phyloP scores from a whole-genome alignment of 2,797 vertebrate genomes.

The Oreochromis mossambicus region DNA sequence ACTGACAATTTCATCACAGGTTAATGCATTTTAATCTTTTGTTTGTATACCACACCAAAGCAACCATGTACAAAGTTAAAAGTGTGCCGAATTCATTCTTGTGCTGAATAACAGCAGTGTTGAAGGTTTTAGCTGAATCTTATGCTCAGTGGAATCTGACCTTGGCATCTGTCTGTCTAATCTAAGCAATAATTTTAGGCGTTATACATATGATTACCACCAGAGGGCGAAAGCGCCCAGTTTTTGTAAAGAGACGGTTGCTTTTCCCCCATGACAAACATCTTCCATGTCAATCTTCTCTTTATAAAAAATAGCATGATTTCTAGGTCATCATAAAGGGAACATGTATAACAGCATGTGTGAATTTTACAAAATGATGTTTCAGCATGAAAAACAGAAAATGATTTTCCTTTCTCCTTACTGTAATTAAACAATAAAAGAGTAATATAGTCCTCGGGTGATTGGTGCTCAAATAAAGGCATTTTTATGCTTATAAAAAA shows the following conservation, averaged over 20 bases:
- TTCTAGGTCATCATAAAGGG: not conserved
- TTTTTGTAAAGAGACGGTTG: not conserved
- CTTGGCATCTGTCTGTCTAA: not conserved
- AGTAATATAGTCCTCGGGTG: not conserved
- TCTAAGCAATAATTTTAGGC: not conserved
- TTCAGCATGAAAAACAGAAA: not conserved
- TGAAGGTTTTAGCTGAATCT: conserved; percentile 52
- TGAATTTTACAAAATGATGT: not conserved
- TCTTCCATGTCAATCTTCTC: not conserved
- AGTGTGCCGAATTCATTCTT: not conserved
- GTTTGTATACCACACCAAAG: conserved; percentile 34
- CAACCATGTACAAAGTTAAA: not conserved
- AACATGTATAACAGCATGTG: not conserved
- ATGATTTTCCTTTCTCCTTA: not conserved
- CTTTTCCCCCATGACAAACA: not conserved
- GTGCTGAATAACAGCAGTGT: not conserved
- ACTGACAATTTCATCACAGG: conserved; percentile 8
- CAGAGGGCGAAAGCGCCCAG: conserved; percentile 49
- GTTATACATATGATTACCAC: not conserved
- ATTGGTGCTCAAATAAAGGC: conserved; percentile 8
- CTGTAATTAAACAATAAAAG: not conserved
- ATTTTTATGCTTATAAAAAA: conserved; percentile 7
- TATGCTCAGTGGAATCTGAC: not conserved
- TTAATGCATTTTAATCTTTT: not conserved
- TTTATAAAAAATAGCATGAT: not conserved